Percentiles rank a stretch among this genome's conserved stretches.
phyloP scores from a whole-genome alignment of 2,113 vertebrate genomes.

The Anguilla japonica region DNA sequence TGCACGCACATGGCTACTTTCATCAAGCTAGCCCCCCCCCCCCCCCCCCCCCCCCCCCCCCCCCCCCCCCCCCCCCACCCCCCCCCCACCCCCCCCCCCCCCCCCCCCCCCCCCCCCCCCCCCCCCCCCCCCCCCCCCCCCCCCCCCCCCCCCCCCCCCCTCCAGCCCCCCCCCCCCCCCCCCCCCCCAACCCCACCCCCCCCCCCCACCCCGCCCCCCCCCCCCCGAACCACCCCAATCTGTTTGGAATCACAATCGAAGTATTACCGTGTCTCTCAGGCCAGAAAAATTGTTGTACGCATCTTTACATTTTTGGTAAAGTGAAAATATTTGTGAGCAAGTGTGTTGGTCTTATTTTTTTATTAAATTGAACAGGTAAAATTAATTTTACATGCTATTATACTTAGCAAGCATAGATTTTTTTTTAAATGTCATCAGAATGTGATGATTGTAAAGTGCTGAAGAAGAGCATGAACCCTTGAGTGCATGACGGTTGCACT shows the following conservation, averaged over 20 bases:
- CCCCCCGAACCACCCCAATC: not conserved
- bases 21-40: constrained; percentile 20
- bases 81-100: not conserved
- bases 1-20: not conserved
- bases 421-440: not conserved
- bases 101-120: constrained; percentile 9
- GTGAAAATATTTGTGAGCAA: no score
- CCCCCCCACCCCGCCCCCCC: constrained; percentile 11
- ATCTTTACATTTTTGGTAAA: no score
- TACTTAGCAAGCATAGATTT: not conserved
- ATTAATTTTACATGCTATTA: not conserved
- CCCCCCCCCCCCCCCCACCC: constrained; percentile 1
- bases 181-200: no score
- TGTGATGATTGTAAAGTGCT: not conserved
- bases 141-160: constrained; percentile 7
- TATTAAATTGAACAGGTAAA: not conserved
- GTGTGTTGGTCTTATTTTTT: no score
- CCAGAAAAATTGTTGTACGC: no score
- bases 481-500: not conserved
- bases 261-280: no score
- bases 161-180: constrained; percentile 1
- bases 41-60: constrained; percentile 1
- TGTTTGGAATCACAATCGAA: not conserved
- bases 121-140: constrained; percentile 7
- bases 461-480: not conserved